Base-by-base conservation (phyloP, 2,113 vertebrate species). In the Cairina moschata region DNA sequence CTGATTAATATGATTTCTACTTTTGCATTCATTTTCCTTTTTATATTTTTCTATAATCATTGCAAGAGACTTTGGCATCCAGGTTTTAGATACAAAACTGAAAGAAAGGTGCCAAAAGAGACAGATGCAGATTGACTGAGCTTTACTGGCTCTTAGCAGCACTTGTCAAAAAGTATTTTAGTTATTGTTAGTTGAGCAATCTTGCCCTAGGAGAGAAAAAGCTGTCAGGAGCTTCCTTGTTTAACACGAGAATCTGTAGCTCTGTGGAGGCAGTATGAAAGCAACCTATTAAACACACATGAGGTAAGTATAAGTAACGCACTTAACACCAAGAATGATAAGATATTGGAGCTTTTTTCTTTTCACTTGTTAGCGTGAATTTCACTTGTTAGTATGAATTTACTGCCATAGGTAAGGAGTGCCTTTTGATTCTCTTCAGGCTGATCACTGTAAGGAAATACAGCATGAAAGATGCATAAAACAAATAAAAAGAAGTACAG, bases 101-200 rank as follows among this genome's bases (percentile, higher is more conserved):
- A 94, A 96, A 95, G 95, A 92, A 96, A 91, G 58, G 80, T 96
- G 95, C 87, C 95, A 93, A 54, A 63, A 46, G 50, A 94, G 88
- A 79, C 81, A 76, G 92, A 95, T 97, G 75, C 67, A 96, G 94
- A 95, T 96, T 94, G 97, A 96, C 94, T 90, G 83, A 97, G 94
- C 79, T 93, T 96, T 97, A 68, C 95, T 69, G 90, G 95, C 95
- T 95, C 83, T 96, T 94, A 92, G 97, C 96, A 94, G 93, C 93
- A 93, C 93, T 97, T 97, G 97, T 98, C 97, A 97, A 94, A 98
- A 98, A 97, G 95, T 95, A 92, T 97, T 90, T 68, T 56, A 54
- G 91, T 96, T 98, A 97, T 93, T 97, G 94, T 93, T 96, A 92
- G 97, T 91, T 96, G 93, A 97, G 93, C 92, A 97, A 91, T 97